Evolutionary conservation across 2,797 vertebrate species (phyloP), one percentile per base, ranked within the genome.

Genomic region (Okamejei kenojei): DNA sequence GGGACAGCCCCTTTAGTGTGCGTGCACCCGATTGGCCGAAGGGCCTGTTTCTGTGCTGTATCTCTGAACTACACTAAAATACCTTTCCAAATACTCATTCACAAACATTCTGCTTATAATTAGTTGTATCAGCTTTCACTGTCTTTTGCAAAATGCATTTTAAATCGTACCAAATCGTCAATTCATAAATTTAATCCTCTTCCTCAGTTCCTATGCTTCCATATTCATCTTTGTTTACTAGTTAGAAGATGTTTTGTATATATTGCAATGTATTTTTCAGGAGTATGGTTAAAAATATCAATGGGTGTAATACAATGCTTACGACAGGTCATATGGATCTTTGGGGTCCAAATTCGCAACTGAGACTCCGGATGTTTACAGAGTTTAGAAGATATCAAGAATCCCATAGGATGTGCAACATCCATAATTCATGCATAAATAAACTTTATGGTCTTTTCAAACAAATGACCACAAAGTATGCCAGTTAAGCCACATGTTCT

Each of bases 401-500:
- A 86, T 86, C 82, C 58, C 82, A n/a, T 63, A 86, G 82, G 26
- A 61, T 86, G 58, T 86, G n/a, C 58, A 86, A 63, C 29, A 86
- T 63, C 82, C 58, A 86, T 63, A 61, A 63, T 86, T 17, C 10
- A 63, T 32, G 58, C n/a, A 13, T 65, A 86, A 63, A 86, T 19
- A 86, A 86, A 86, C 54, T 63, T 29, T 63, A 32, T 63, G 58
- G 3, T 63, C 82, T 86, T 63, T 63, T 86, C 61, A 86, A 86
- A 65, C 82, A 86, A 65, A 6, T 0, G 32, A 63, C 6, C 58
- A n/a, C 58, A 86, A n/a, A 63, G 58, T 54, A 84, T 29, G 11
- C 58, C 61, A 54, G 8, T 13, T 84, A 86, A 63, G 58, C 58
- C n/a, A 13, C 11, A 63, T 7, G 17, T 86, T 29, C 58, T 13